Base-by-base conservation (phyloP, 2,888 invertebrate species). In the Cephus nigrinus region DNA sequence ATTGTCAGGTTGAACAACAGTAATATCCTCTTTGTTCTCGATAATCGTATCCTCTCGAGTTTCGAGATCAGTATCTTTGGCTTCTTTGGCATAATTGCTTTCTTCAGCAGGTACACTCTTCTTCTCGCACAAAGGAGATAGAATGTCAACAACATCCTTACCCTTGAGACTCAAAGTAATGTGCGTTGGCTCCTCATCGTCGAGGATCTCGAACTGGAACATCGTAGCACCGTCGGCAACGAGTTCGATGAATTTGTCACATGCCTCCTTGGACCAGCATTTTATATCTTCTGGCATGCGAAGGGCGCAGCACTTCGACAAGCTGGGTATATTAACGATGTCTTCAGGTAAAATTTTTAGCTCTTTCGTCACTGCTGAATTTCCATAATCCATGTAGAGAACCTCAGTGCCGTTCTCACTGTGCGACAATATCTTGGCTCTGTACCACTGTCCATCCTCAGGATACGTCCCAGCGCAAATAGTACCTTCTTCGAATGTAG, bases 301-400 rank as follows among this genome's bases (percentile, higher is more conserved):
- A 3, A 96, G 89, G 1, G 93, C 92, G 85, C 95, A 95, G 82
- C 93, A 93, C 81, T 93, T 93, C 0, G 95, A 94, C 1, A 95
- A 88, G 4, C 93, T 93, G 4, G 94, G 94, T 81, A 94, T 92
- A 4, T 92, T 88, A 55, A 93, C 93, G 1, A 96, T 92, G 75
- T 94, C 93, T 36, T 94, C 93, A 0, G 95, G 94, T 12, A 95
- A 91, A 81, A 92, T 92, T 74, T 94, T 92, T 32, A 95, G 88
- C 86, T 95, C 94, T 30, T 92, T 92, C 0, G 94, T 93, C 4
- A 93, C 91, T 0, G 93, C 93, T 0, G 93, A 93, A 86, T 95
- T 95, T 5, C 95, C 95, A 84, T 94, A 95, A 88, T 95, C 95
- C 90, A 95, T 94, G 86, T 95, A 95, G 0, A 94, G 89, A 0